phyloP scores from a whole-genome alignment of 2,797 vertebrate species.

The Spinus olivaceus region DNA sequence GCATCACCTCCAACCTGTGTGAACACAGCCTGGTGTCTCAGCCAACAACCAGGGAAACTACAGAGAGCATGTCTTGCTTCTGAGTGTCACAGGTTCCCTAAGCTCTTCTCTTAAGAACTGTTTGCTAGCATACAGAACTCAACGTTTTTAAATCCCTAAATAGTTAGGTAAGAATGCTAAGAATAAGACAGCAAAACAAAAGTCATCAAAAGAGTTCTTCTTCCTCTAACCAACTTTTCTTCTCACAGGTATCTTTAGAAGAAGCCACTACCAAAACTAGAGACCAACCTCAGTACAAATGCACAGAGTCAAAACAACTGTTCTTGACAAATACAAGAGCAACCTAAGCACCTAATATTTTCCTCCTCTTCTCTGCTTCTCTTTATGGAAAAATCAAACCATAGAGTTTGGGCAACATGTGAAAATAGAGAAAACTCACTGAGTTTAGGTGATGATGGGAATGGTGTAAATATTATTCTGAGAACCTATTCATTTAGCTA shows the following conservation, averaged over 20 bases:
- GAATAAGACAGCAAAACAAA: background rate
- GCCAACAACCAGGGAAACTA: background rate
- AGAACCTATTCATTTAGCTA: background rate
- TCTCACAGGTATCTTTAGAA: background rate
- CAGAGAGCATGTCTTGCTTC: background rate
- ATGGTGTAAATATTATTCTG: background rate
- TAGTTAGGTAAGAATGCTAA: background rate
- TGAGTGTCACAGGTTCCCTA: background rate
- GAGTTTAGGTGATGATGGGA: background rate
- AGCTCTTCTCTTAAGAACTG: background rate
- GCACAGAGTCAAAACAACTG: background rate
- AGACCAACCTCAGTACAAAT: background rate
- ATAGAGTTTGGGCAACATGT: background rate
- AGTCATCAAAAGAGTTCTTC: background rate
- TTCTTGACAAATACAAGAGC: background rate
- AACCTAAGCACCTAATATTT: background rate
- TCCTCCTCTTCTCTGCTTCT: background rate
- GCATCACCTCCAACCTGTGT: background rate
- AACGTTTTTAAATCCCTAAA: background rate
- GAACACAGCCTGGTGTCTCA: background rate
- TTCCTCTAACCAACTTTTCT: background rate
- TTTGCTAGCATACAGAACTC: background rate
- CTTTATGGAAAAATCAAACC: background rate
- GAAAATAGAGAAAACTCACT: background rate
- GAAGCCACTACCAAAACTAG: background rate